Percentiles rank a stretch among this genome's conserved stretches.
Evolutionary conservation across 2,797 vertebrate species (phyloP).

Genomic region (Buceros bicornis): DNA sequence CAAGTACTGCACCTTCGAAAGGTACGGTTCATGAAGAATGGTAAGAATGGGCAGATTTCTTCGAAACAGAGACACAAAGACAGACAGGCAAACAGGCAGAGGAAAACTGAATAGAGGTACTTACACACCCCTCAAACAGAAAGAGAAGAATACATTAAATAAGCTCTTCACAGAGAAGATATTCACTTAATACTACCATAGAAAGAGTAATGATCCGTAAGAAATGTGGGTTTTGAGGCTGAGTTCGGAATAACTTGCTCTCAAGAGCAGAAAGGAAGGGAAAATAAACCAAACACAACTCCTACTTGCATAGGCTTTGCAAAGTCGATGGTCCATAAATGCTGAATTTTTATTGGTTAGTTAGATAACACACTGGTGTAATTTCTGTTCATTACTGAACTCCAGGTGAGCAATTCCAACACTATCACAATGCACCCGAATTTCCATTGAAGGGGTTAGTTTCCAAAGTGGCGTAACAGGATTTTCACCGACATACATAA

Average conservation of each 20-base stretch:
- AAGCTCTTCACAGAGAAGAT: background rate
- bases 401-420: background rate
- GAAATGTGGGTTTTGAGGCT: background rate
- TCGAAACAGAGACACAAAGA: background rate
- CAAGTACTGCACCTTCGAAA: background rate
- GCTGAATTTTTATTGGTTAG: background rate
- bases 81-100: background rate
- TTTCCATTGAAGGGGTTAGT: background rate
- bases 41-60: background rate
- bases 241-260: background rate
- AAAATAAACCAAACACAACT: background rate
- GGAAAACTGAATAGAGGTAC: background rate
- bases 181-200: background rate
- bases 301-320: background rate
- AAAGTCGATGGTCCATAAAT: background rate
- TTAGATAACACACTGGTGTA: background rate
- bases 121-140: background rate
- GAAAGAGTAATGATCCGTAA: background rate
- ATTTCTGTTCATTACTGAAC: background rate
- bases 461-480: background rate
- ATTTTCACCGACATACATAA: background rate
- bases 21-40: background rate
- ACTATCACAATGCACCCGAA: background rate
- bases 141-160: background rate
- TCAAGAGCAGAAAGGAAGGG: background rate